Base-by-base conservation (phyloP, 2,888 invertebrate species). In the Tetanocera ferruginea region DNA sequence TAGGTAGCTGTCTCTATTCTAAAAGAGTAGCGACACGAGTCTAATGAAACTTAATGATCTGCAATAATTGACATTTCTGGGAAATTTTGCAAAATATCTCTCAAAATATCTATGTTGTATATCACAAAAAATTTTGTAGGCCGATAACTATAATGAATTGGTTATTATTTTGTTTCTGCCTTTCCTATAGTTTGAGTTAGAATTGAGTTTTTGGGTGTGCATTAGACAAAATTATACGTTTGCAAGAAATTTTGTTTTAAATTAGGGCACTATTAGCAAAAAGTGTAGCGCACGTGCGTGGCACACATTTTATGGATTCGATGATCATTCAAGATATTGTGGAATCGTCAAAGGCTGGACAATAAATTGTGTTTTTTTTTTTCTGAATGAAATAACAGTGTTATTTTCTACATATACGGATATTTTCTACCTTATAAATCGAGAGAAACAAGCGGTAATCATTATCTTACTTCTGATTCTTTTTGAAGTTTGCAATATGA, bases 21-120 rank as follows among this genome's bases (percentile, higher is more conserved):
- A 43, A 11, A n/a, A 43, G 25, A 19, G 57, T 25, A 23, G 37
- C 72, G 28, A 55, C 75, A 75, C 75, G 67, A 75, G 75, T n/a
- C 66, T 67, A 62, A 55, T 37, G 66, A 52, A 43, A 66, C 37
- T 67, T 66, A 75, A 75, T 75, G 75, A 37, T 43, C 75, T 37
- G 75, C 75, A 75, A 67, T 75, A 55, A 75, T 67, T 52, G 66
- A 67, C 75, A 75, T 25, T 75, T 75, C 75, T 55, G 8, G 23
- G 75, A 75, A 73, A 9, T 43, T 25, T 28, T 49, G 73, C 73
- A 60, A 70, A 70, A 72, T 9, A 34, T n/a, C n/a, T n/a, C n/a
- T n/a, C n/a, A n/a, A n/a, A n/a, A n/a, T 19, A 55, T 34, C n/a
- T n/a, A 9, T 2, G 1, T 0, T 8, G 17, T 11, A 5, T 5